A percentile compares a stretch with the other conserved stretches of the same genome.
Evolutionary conservation across 2,113 vertebrate species (phyloP).

Genomic region (Aegithalos caudatus): DNA sequence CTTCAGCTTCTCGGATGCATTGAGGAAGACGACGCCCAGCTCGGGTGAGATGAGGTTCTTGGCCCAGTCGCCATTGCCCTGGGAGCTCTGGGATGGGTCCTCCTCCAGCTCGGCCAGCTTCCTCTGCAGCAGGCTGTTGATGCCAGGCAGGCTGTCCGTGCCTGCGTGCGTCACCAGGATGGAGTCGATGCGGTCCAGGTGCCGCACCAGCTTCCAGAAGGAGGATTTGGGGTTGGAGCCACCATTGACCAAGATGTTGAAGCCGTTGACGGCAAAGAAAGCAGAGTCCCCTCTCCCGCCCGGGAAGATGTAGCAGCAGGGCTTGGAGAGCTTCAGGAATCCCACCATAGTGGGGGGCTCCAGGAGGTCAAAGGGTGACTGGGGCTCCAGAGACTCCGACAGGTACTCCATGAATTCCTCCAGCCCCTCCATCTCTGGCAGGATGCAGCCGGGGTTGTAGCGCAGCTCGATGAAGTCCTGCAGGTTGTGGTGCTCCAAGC

Average conservation of each 20-base stretch:
- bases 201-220: conserved; percentile 96
- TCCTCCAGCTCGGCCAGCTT: conserved; percentile 86
- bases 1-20: conserved; percentile 75
- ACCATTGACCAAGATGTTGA: conserved; percentile 90
- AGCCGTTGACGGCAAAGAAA: conserved; percentile 92
- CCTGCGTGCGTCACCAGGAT: conserved; percentile 88
- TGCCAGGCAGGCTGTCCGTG: conserved; percentile 86
- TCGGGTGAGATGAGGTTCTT: conserved; percentile 88
- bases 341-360: conserved; percentile 87
- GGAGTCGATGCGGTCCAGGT: conserved; percentile 92
- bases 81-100: conserved; percentile 58
- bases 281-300: conserved; percentile 88
- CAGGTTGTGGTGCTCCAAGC: conserved; percentile 70
- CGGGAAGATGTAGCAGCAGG: conserved; percentile 97
- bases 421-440: conserved; percentile 87
- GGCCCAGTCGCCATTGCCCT: conserved; percentile 75
- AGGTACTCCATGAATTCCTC: conserved; percentile 91
- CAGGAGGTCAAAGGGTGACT: conserved; percentile 87
- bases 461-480: conserved; percentile 78
- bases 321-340: conserved; percentile 89
- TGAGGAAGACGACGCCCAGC: conserved; percentile 90
- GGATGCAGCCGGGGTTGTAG: conserved; percentile 76
- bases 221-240: conserved; percentile 87
- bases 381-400: conserved; percentile 85
- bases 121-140: conserved; percentile 89